phyloP scores from a whole-genome alignment of 2,888 invertebrate genomes.

The Acleris cristana region DNA sequence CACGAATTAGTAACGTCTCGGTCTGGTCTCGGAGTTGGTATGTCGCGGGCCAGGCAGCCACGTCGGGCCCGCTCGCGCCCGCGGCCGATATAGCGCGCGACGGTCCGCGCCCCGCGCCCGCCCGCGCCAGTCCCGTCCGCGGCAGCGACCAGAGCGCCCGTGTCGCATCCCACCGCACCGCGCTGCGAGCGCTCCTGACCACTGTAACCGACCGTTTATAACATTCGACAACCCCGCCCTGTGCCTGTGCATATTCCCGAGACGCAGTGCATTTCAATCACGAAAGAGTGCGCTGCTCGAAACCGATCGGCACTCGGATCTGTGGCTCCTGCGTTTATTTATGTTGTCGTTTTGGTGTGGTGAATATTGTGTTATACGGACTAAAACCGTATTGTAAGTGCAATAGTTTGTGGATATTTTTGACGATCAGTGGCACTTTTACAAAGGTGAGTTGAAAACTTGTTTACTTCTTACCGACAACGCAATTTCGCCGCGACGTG shows the following conservation, averaged over 20 bases:
- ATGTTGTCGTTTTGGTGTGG: constrained; percentile 83
- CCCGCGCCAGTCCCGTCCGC: constrained; percentile 68
- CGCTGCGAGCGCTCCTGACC: constrained; percentile 76
- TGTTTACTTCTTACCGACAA: constrained; percentile 48
- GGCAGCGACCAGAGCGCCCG: constrained; percentile 65
- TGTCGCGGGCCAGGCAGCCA: constrained; percentile 56
- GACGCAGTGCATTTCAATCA: constrained; percentile 76
- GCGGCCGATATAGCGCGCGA: constrained; percentile 57
- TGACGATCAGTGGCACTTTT: constrained; percentile 69
- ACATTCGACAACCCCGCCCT: constrained; percentile 83
- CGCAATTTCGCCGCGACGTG: constrained; percentile 71
- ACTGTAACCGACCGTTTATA: constrained; percentile 78
- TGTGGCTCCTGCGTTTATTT: constrained; percentile 77
- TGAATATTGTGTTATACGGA: constrained; percentile 82
- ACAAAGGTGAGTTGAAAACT: constrained; percentile 72
- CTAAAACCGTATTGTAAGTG: constrained; percentile 83
- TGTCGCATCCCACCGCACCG: constrained; percentile 55
- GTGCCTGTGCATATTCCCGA: constrained; percentile 80
- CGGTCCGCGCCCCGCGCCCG: constrained; percentile 57
- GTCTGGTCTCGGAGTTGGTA: constrained; percentile 38
- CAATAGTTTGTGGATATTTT: constrained; percentile 79
- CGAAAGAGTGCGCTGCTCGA: constrained; percentile 68
- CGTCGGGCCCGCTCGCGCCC: constrained; percentile 57
- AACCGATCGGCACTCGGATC: constrained; percentile 60
- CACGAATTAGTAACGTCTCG: constrained; percentile 4